Evolutionary conservation across 2,797 vertebrate genomes (phyloP), one percentile per base, ranked within the genome.

Genomic region (Lithobates pipiens): DNA sequence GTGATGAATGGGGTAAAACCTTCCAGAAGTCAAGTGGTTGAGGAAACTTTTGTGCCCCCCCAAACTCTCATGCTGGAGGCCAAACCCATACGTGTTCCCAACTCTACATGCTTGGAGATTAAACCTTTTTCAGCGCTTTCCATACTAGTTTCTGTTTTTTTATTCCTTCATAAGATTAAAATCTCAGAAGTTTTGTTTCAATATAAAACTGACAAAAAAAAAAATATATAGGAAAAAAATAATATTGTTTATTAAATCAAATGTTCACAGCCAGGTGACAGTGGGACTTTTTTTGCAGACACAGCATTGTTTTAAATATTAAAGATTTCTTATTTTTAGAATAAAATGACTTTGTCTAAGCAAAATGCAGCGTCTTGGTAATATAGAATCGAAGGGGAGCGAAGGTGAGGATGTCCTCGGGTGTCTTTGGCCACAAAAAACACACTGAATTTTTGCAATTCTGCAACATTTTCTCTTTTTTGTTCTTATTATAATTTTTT

Each of bases 291-390:
- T 71, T 54, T 54, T 44, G 46, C 34, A 80, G 36, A n/a, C 67
- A 1, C 68, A 36, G 68, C 78, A 80, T 36, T 80, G 15, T 71
- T 54, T 80, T 80, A 71, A 80, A 71, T 80, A 16, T 29, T 69
- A 11, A 67, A 67, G 13, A 71, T 34, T 80, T 32, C 57, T 16
- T 11, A 65, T 67, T 72, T 69, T 50, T 69, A 50, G 13, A 69
- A 36, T 80, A 72, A 71, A 71, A n/a, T 73, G 36, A 69, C 68
- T 57, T 46, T 46, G 70, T 34, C 29, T 72, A 71, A 57, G 54
- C 68, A 80, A 71, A 80, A 80, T 54, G n/a, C 42, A 7, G 10
- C 27, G 8, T 32, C 44, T 57, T 63, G 0, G 29, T 57, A 54
- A 71, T 80, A 29, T 25, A 18, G 4, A 23, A 39, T 25, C 32